phyloP scores from a whole-genome alignment of 2,888 invertebrate species.

The Pachymerium ferrugineum region DNA sequence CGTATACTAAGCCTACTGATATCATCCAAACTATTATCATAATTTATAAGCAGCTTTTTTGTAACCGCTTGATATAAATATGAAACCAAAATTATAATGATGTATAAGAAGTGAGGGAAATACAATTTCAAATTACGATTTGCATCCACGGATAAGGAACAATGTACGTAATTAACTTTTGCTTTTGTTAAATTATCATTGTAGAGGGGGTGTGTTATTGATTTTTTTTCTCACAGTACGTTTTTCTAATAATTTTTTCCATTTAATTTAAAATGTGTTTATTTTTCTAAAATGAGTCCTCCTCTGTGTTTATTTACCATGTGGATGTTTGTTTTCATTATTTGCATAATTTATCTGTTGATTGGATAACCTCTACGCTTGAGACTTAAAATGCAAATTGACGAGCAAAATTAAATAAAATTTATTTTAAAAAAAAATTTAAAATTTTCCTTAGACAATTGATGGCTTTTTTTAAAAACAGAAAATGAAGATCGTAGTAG shows the following conservation, averaged over 20 bases:
- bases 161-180: neutral
- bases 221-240: neutral
- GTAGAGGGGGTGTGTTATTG: neutral
- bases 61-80: neutral
- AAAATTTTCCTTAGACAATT: no score
- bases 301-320: neutral
- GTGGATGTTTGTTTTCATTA: constrained; percentile 30
- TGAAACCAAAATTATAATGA: neutral
- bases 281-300: neutral
- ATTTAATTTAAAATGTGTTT: neutral
- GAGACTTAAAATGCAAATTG: neutral
- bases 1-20: neutral
- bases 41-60: neutral
- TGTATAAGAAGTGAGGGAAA: neutral
- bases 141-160: neutral
- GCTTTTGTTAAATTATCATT: neutral
- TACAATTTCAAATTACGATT: neutral
- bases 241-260: neutral
- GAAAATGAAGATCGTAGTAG: no score
- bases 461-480: no score
- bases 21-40: neutral
- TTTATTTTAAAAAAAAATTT: neutral
- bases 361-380: neutral
- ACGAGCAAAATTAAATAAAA: no score
- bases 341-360: constrained; percentile 29